Conservation (phyloP, 2,797 vertebrate genomes). For the Amazonetta brasiliensis region DNA sequence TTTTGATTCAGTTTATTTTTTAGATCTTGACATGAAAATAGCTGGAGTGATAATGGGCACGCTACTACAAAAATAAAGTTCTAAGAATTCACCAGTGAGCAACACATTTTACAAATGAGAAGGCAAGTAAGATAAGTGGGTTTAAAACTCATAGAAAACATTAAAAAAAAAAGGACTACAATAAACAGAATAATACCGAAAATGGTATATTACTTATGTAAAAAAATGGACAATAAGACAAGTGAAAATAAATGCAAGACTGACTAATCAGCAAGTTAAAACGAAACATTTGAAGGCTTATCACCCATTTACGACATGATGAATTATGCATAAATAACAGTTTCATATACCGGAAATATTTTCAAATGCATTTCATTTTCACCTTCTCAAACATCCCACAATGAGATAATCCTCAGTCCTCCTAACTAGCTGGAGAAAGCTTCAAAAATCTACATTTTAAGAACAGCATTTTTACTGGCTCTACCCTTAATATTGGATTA, state of each 20-base stretch:
- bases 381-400: not conserved
- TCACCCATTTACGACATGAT: not conserved
- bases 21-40: not conserved
- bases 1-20: not conserved
- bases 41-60: not conserved
- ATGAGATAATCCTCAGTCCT: not conserved
- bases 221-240: not conserved
- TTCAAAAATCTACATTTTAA: not conserved
- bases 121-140: not conserved
- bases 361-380: not conserved
- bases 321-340: not conserved
- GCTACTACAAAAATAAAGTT: not conserved
- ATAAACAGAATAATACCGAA: not conserved
- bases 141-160: not conserved
- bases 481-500: not conserved
- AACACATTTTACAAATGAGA: not conserved
- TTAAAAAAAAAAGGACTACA: not conserved
- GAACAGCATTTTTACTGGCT: not conserved
- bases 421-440: not conserved
- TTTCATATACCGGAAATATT: not conserved
- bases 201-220: not conserved
- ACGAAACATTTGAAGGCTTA: not conserved
- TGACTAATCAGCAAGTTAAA: not conserved
- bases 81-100: not conserved
- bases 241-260: rapidly evolving